A percentile compares a stretch with the other conserved stretches of the same genome.
Evolutionary conservation across 2,113 vertebrate species (phyloP).

Genomic region (Rhea americana): DNA sequence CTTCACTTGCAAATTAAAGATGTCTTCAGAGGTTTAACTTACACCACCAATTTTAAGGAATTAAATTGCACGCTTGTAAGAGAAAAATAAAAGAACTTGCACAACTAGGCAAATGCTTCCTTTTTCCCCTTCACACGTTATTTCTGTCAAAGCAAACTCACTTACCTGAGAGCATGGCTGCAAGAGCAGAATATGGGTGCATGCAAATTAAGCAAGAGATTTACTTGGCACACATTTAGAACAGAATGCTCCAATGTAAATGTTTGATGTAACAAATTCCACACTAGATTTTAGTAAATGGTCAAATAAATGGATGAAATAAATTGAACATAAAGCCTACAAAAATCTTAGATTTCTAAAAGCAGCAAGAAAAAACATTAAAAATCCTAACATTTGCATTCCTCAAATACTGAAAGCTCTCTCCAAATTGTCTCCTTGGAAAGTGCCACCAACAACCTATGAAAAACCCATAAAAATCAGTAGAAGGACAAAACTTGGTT

Average conservation of each 20-base stretch:
- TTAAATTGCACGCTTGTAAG: background rate
- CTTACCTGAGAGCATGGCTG: background rate
- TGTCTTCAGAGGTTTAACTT: background rate
- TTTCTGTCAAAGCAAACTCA: background rate
- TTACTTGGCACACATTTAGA: background rate
- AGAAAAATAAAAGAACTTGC: slow-evolving; percentile 32
- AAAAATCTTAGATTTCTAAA: background rate
- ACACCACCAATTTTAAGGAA: background rate
- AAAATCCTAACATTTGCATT: background rate
- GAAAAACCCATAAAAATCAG: background rate
- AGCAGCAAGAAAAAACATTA: background rate
- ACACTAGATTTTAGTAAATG: background rate
- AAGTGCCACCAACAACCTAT: background rate
- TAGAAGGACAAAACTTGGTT: background rate
- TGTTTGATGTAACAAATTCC: slow-evolving; percentile 16
- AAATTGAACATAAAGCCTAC: background rate
- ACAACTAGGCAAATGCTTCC: background rate
- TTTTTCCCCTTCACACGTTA: background rate
- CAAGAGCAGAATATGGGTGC: background rate
- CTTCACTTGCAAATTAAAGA: background rate
- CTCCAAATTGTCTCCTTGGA: background rate
- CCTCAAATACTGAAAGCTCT: background rate
- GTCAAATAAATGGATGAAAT: background rate
- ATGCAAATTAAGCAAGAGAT: background rate
- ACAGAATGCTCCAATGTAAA: slow-evolving; percentile 6